These are phyloP conservation scores for Pseudorasbora parva DNA, from an alignment of 2,113 vertebrate species.

Conservation along the genomic window DNA sequence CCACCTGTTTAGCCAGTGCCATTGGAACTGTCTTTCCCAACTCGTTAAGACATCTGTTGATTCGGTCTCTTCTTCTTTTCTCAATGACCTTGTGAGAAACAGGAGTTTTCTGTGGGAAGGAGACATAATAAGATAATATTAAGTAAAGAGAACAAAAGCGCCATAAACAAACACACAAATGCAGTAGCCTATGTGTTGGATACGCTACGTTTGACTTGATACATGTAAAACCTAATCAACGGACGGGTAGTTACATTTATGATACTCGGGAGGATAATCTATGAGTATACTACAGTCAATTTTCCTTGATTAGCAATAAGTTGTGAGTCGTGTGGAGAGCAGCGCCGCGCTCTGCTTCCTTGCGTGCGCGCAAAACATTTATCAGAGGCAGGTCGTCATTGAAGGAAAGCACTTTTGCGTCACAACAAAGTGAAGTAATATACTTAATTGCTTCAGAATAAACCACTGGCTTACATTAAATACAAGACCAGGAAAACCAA, in stretches of 20 bases:
- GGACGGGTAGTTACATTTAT: not conserved
- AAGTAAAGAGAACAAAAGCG: not conserved
- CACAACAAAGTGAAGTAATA: not conserved
- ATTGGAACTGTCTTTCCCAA: conserved; percentile 95
- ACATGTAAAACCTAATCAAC: not conserved
- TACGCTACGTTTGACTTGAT: not conserved
- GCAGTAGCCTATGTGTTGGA: not conserved
- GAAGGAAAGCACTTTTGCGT: not conserved
- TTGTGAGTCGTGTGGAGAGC: not conserved
- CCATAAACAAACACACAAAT: not conserved
- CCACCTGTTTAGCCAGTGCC: conserved; percentile 97
- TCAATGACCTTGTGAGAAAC: conserved; percentile 98
- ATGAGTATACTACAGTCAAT: not conserved
- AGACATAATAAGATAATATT: not conserved
- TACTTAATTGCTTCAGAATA: not conserved
- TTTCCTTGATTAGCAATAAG: not conserved
- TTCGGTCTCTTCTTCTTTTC: conserved; percentile 92
- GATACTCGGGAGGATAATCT: not conserved
- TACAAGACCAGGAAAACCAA: not conserved
- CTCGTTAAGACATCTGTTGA: conserved; percentile 94
- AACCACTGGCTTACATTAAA: not conserved
- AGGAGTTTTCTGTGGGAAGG: conserved; percentile 85
- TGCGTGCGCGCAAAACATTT: not conserved
- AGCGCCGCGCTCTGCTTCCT: not conserved
- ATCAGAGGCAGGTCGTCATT: not conserved